Base-by-base conservation (phyloP, 2,113 vertebrate species). In the Xyliphius kryptos region DNA sequence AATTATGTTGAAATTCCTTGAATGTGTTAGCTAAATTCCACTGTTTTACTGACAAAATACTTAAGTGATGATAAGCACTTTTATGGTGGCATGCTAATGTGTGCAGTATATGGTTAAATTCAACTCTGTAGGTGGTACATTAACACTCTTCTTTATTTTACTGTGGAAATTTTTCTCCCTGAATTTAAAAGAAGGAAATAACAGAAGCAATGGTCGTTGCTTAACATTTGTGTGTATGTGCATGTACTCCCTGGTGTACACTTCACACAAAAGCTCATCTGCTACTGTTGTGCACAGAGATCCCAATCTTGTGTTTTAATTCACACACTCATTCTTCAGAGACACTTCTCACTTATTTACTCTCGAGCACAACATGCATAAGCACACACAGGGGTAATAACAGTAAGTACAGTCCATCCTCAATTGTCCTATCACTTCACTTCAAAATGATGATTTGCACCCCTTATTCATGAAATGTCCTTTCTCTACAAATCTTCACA, bases 221-320 rank as follows among this genome's bases (percentile, higher is more conserved):
- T n/a, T 44, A 50, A 51, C 56, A 22, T 60, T 52, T 54, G 53
- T 56, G 46, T 32, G 36, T 44, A 41, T 68, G 37, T 57, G 47
- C 41, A 19, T 21, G 48, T 68, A 26, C 12, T 19, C 57, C 43
- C 56, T 50, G 6, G 40, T 9, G 69, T 38, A 44, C 56, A 61
- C 21, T 68, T 61, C 22, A 53, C 49, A 54, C 57, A 46, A 46
- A 46, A 53, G 66, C 56, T 67, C 57, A 44, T 67, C 48, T 60
- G 56, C 56, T 60, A 15, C 40, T 15, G 38, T 19, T 47, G 26
- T 41, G 43, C 62, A 56, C 52, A 38, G 16, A 48, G 63, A 56
- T 65, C 63, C 43, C 52, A 55, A 48, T 59, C 56, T 44, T 15
- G 15, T 52, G 16, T 46, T 36, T 55, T 47, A 38, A 47, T 56